Base-by-base conservation (phyloP, 2,113 vertebrate species). In the Alligator sinensis region DNA sequence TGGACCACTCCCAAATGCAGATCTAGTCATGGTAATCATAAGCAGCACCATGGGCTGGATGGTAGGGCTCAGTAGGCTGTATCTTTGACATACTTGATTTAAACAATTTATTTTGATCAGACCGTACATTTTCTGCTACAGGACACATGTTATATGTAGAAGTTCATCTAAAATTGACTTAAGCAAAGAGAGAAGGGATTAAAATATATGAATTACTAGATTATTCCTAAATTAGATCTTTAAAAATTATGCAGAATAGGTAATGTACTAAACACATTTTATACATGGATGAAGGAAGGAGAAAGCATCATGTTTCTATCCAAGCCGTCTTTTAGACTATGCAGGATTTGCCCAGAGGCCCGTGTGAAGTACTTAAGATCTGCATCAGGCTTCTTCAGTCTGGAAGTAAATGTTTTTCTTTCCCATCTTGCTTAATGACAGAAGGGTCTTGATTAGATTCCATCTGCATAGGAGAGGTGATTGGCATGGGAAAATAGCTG, bases 91-190 rank as follows among this genome's bases (percentile, higher is more conserved):
- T 47, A 9, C 47, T 47, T 47, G 47, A 47, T 47, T 94, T 95
- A 74, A 74, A 22, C 24, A 94, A 89, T 95, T 95, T 88, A 82
- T 60, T 88, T 93, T 96, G 93, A 55, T 64, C 70, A 82, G 34
- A 38, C 3, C 6, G 88, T 93, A 90, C 94, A 25, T 74, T 34
- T 34, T 34, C 38, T 74, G 28, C 57, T 88, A 82, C 0, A 2
- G 64, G 93, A 84, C 78, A 88, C 89, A 92, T 96, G 80, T 79
- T 83, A 94, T 90, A 38, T 66, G 25, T 30, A 55, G 80, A 61
- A 96, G 91, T 90, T 90, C 80, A 47, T 93, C 47, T 95, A 58
- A 91, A 91, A 86, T 55, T 92, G 95, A 92, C 92, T 61, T 76
- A 92, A 95, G 91, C 77, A 84, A 92, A 93, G 87, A 47, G 47